Evolutionary conservation across 2,888 invertebrate species (phyloP).

Genomic region (Orthonevra nobilis): DNA sequence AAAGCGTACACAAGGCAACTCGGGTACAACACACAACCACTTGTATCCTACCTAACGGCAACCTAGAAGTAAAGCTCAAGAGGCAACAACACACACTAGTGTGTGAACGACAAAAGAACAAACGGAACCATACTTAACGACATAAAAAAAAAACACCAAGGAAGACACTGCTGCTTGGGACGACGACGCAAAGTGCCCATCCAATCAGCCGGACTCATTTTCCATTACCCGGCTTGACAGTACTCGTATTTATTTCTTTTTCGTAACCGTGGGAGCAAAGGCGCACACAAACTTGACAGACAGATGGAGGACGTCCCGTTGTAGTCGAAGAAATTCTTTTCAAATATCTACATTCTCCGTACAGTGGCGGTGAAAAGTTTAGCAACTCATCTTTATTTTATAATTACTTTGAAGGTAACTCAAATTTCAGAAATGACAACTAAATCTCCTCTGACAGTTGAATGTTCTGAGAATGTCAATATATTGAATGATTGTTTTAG

Average conservation of each 20-base stretch:
- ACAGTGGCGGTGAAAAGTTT: conserved; percentile 26
- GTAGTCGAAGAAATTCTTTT: conserved; percentile 30
- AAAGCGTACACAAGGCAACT: conserved; percentile 25
- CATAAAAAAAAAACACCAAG: conserved; percentile 33
- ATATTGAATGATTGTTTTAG: too few relatives aligned
- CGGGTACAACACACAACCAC: too few relatives aligned
- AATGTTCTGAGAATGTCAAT: too few relatives aligned
- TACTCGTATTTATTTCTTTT: conserved; percentile 60
- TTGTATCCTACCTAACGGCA: conserved; percentile 58
- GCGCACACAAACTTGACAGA: not conserved
- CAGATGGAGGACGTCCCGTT: conserved; percentile 15
- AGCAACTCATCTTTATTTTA: too few relatives aligned
- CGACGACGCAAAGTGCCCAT: conserved; percentile 38
- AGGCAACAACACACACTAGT: not conserved
- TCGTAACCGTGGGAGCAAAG: conserved; percentile 27
- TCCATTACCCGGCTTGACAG: conserved; percentile 58
- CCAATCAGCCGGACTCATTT: conserved; percentile 63
- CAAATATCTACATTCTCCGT: not conserved
- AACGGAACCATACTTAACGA: conserved; percentile 50
- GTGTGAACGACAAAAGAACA: conserved; percentile 22
- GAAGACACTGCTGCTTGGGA: conserved; percentile 13
- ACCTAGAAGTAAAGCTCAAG: not conserved
- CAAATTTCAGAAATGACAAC: too few relatives aligned
- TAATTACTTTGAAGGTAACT: too few relatives aligned
- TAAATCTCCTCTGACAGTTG: too few relatives aligned